Percentiles rank a stretch among this genome's conserved stretches.
Evolutionary conservation across 2,797 vertebrate genomes (phyloP).

Genomic region (Pseudochirops corinnae): DNA sequence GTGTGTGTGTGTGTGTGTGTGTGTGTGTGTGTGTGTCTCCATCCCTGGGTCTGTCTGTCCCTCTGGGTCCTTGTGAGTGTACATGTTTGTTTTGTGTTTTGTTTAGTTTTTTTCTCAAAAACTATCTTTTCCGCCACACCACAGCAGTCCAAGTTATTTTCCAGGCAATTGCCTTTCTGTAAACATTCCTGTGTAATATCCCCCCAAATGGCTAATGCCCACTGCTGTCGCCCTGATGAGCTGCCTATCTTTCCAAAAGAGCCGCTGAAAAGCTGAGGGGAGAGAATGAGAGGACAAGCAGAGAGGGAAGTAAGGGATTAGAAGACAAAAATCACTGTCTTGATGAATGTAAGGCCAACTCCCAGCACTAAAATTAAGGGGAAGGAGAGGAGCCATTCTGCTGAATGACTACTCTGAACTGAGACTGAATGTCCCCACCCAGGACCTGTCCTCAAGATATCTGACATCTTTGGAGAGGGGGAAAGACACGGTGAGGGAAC

Average conservation of each 20-base stretch:
- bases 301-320: not conserved
- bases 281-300: not conserved
- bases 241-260: constrained; percentile 69
- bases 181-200: constrained; percentile 80
- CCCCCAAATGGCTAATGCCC: constrained; percentile 79
- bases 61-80: not conserved
- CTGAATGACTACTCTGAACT: not conserved
- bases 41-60: constrained; percentile 60
- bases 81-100: not conserved
- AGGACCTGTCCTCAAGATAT: not conserved
- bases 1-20: not conserved
- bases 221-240: constrained; percentile 64
- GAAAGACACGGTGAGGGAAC: not conserved
- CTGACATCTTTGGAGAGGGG: not conserved
- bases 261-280: not conserved
- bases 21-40: constrained; percentile 51
- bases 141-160: constrained; percentile 79
- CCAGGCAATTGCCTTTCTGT: constrained; percentile 80
- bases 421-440: not conserved
- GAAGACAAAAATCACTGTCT: not conserved
- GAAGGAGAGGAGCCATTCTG: not conserved
- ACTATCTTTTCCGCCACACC: constrained; percentile 73
- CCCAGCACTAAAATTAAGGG: not conserved
- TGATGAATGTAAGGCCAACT: not conserved
- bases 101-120: constrained; percentile 67